Conservation (phyloP, 2,797 vertebrate species). For the Acanthurus leucopareius region DNA sequence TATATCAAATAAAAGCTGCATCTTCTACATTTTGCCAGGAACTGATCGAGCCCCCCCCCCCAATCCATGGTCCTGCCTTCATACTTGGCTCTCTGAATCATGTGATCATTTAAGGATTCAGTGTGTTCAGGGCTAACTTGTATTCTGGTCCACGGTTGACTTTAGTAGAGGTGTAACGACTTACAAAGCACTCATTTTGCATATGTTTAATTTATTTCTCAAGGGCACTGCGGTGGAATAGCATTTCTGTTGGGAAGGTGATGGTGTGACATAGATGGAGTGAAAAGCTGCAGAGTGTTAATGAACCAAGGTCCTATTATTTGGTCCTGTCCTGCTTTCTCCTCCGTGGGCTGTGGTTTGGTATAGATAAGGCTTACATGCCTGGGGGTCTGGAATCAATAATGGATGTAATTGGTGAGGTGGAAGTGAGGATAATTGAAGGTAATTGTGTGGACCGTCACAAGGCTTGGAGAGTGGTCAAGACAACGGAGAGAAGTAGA, state of each 20-base stretch:
- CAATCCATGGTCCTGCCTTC: background rate
- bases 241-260: constrained; percentile 20
- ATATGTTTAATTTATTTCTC: constrained; percentile 41
- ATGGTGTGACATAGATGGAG: constrained; percentile 45
- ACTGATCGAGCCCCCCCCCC: no score
- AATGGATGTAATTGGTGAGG: constrained; percentile 83
- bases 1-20: no score
- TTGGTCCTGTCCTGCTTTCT: constrained; percentile 49
- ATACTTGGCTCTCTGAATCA: background rate
- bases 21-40: no score
- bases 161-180: background rate
- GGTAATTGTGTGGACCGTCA: constrained; percentile 80
- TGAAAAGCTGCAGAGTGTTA: constrained; percentile 47
- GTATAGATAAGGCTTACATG: constrained; percentile 74
- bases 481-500: constrained; percentile 47
- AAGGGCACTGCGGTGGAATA: constrained; percentile 47
- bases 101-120: background rate
- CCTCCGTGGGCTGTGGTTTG: constrained; percentile 50
- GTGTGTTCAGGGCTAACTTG: background rate
- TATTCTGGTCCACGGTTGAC: background rate
- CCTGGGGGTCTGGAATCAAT: constrained; percentile 81
- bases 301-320: constrained; percentile 65
- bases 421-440: constrained; percentile 87
- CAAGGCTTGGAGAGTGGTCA: constrained; percentile 65
- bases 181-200: background rate